Base-by-base conservation (phyloP, 2,888 invertebrate species). In the Nemapogon koenigi region DNA sequence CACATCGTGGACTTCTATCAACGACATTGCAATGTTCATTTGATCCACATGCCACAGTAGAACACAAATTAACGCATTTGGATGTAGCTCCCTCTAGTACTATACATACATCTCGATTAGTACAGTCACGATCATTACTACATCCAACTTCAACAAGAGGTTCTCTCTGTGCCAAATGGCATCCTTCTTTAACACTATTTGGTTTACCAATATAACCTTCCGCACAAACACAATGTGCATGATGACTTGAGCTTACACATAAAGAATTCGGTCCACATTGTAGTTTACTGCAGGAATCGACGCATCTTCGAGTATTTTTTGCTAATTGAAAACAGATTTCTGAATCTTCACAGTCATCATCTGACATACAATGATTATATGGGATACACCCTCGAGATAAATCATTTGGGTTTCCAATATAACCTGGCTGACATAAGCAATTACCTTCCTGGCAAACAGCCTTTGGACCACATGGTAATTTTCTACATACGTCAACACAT, bases 251-350 rank as follows among this genome's bases (percentile, higher is more conserved):
- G 11, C 90, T 87, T 4, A 93, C 84, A 58, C 94, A 94, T 1
- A 93, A 65, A 2, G 94, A 93, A 62, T 94, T 94, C 0, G 94
- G 93, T 8, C 94, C 94, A 58, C 94, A 94, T 52, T 93, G 92
- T 19, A 91, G 80, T 69, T 91, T 91, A 45, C 88, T 87, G 55
- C 94, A 95, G 0, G 90, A 90, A 57, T 94, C 92, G 2, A 92
- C 86, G 62, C 94, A 94, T 64, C 90, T 90, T 38, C 94, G 81
- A 3, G 85, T 61, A 17, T 87, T 89, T 71, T 87, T 89, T 33
- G 88, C 87, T 17, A 90, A 67, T 70, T 92, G 91, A 71, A 94
- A 91, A 61, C 94, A 95, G 52, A 94, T 94, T 71, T 94, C 90
- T 2, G 89, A 84, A 51, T 88, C 85, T 46, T 85, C 84, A 55